Conservation (phyloP, 1,140 invertebrate species). For the Tetraneura akinire region DNA sequence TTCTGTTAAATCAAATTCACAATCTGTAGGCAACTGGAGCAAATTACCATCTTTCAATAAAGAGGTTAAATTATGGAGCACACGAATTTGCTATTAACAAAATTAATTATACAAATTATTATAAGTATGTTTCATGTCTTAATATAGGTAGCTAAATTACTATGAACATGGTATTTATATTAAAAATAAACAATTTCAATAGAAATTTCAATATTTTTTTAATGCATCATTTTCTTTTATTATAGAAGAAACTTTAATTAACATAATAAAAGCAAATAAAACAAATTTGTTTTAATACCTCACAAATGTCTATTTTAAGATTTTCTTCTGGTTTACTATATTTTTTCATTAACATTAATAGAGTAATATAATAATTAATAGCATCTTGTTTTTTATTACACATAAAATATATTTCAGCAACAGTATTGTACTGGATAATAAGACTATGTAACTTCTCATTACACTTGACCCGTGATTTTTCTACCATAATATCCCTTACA, state of each 20-base stretch:
- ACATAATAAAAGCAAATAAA: neutral
- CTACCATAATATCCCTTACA: constrained; percentile 67
- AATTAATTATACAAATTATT: neutral
- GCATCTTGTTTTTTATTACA: constrained; percentile 63
- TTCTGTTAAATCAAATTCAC: constrained; percentile 63
- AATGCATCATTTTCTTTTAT: too few relatives aligned
- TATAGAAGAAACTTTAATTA: too few relatives aligned
- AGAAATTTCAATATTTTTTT: too few relatives aligned
- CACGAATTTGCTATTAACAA: constrained; percentile 65
- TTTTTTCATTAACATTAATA: constrained; percentile 63
- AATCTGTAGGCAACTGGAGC: too few relatives aligned
- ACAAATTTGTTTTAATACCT: constrained; percentile 56
- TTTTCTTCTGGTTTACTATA: constrained; percentile 60
- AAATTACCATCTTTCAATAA: constrained; percentile 60
- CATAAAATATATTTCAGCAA: constrained; percentile 69
- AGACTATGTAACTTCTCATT: constrained; percentile 68
- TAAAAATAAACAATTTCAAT: too few relatives aligned
- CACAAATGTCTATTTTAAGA: constrained; percentile 64
- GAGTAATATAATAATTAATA: constrained; percentile 66
- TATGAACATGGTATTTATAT: too few relatives aligned
- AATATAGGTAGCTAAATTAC: too few relatives aligned
- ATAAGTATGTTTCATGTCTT: too few relatives aligned
- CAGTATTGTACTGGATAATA: constrained; percentile 69
- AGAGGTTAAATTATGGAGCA: constrained; percentile 69
- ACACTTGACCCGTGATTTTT: constrained; percentile 67